Evolutionary conservation across 1,140 invertebrate species (phyloP).

Genomic region (Drosophila ambigua): DNA sequence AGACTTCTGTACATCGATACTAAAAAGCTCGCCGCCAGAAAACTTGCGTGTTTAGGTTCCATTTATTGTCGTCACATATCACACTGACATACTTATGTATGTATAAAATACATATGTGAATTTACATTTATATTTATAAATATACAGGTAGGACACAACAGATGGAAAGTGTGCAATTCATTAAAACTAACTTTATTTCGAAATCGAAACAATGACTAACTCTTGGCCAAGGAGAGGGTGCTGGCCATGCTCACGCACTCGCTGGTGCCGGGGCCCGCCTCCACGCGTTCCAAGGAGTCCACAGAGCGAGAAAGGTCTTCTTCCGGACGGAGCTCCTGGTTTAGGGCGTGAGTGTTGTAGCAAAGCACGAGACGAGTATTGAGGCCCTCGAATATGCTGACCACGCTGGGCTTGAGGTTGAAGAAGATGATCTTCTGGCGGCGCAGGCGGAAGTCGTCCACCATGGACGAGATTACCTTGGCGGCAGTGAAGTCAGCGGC

Average conservation of each 20-base stretch:
- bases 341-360: conserved; percentile 89
- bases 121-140: too few relatives aligned
- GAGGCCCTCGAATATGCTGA: conserved; percentile 90
- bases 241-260: conserved; percentile 69
- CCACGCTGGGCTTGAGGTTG: conserved; percentile 92
- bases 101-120: too few relatives aligned
- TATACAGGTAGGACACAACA: too few relatives aligned
- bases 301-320: conserved; percentile 46
- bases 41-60: too few relatives aligned
- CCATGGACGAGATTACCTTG: conserved; percentile 88
- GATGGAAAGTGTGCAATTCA: too few relatives aligned
- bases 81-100: too few relatives aligned
- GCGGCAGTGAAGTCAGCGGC: conserved; percentile 92
- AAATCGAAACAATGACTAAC: conserved; percentile 8
- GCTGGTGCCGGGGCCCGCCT: conserved; percentile 35
- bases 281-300: conserved; percentile 55
- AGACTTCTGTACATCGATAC: too few relatives aligned
- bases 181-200: conserved; percentile 30
- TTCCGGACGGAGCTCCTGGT: conserved; percentile 86
- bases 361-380: conserved; percentile 89
- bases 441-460: conserved; percentile 89
- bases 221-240: conserved; percentile 43
- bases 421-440: conserved; percentile 91
- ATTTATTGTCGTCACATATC: too few relatives aligned
- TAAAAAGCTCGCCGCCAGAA: too few relatives aligned